Base-by-base conservation (phyloP, 2,797 vertebrate species). In the Typhlichthys eigenmanni region DNA sequence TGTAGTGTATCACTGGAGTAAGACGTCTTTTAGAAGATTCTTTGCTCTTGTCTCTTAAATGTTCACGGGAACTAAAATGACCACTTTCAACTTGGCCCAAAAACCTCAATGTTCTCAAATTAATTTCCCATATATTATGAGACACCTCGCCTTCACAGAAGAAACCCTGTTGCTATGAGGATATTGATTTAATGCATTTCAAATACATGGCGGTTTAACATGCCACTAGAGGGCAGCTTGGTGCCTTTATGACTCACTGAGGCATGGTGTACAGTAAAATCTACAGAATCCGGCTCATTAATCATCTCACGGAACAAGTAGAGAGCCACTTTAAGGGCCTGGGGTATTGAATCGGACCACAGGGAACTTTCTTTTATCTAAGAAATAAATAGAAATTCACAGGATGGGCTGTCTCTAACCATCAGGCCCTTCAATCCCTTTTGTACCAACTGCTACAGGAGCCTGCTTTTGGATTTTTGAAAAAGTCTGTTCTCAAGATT, bases 151-250 rank as follows among this genome's bases (percentile, higher is more conserved):
- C 2, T 12, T 1, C 14, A 49, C 48, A 52, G 17, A 16, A 48
- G 51, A 0, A 62, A 5, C 10, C 2, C 6, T 34, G 13, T 63
- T 16, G 56, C 43, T 45, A 45, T 34, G 43, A 52, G 47, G 11
- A 56, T 7, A 13, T 1, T 2, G 13, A 48, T n/a, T 13, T 2
- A 16, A 45, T 32, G 13, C 9, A 9, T 2, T n/a, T 13, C 16
- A 1, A 16, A 46, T 19, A 13, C 58, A 58, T 51, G 68, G 16
- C 58, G 8, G 14, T 47, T 19, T 10, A 19, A 68, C n/a, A 63
- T 55, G n/a, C 34, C 83, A 77, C 70, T 73, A 85, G 84, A 76
- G 74, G 78, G 76, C 76, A 76, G 63, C 62, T 55, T 43, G 24
- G 64, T 13, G 67, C 57, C 14, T 48, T 47, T 58, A 24, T 53